Conservation (phyloP, 1,140 invertebrate genomes). For the Zaprionus capensis region DNA sequence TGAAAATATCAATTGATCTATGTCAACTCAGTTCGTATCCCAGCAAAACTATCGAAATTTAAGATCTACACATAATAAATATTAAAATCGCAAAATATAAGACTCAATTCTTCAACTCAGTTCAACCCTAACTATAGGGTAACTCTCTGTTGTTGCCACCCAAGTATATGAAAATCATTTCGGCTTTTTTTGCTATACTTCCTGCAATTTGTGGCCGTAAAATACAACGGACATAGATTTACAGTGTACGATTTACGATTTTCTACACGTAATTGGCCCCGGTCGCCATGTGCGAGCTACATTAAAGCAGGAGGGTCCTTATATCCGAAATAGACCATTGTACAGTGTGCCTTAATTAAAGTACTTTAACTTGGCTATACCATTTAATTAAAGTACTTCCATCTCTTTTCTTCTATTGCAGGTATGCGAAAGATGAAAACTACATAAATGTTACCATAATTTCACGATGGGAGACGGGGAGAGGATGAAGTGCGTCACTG, state of each 20-base stretch:
- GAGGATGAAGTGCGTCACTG: conserved; percentile 4
- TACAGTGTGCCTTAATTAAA: conserved; percentile 2
- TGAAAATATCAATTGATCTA: no score
- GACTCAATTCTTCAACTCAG: neutral
- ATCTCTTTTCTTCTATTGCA: conserved; percentile 46
- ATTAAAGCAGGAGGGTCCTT: conserved; percentile 56
- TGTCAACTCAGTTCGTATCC: no score
- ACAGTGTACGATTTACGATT: conserved; percentile 63
- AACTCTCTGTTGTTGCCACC: neutral
- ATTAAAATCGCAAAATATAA: neutral
- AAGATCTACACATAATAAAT: neutral
- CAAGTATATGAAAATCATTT: neutral
- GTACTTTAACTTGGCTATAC: conserved; percentile 44
- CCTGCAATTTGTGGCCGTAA: conserved; percentile 65
- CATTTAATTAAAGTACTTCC: conserved; percentile 66
- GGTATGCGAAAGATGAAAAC: conserved; percentile 44
- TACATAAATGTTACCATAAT: conserved; percentile 2
- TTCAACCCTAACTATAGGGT: neutral
- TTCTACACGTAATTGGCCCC: conserved; percentile 60
- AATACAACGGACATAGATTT: conserved; percentile 54
- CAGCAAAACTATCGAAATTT: neutral
- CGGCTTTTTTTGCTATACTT: conserved; percentile 31
- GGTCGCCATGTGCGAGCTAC: conserved; percentile 47
- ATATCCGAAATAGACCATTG: conserved; percentile 6
- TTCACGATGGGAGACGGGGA: neutral